Base-by-base conservation (phyloP, 2,113 vertebrate species). In the Hippocampus abdominalis region DNA sequence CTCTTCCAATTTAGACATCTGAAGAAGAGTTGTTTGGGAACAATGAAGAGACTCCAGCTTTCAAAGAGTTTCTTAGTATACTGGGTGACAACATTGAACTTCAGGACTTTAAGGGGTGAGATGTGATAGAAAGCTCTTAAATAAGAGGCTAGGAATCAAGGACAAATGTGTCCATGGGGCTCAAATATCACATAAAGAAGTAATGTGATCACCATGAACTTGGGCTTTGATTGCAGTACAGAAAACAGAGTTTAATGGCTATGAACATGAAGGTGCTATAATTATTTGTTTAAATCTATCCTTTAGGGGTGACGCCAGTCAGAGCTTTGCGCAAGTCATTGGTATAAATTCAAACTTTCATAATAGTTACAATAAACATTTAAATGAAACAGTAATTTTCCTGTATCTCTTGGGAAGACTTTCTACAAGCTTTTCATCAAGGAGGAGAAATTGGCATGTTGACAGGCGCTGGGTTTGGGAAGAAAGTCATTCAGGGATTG, bases 91-190 rank as follows among this genome's bases (percentile, higher is more conserved):
- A 91, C 56, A 94, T 97, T 75, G 93, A 96, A 74, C 92, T 98
- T 66, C 94, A 96, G 79, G 95, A 98, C 74, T 98, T 97, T 84
- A 98, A 96, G 91, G 96, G 96, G 96, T 98, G 84, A 84, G 89
- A 61, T 36, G 61, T 4, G 64, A 15, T 44, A 29, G 8, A 68
- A 61, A 53, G 21, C 0, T n/a, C 70, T 18, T 66, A 2, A 69
- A 29, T 56, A 25, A 13, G 23, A 56, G 15, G 61, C 23, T 66
- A 3, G 32, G 49, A 18, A 36, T 20, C 46, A 59, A 62, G 10
- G 16, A 42, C 2, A 60, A 40, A 18, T 23, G 40, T 32, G 6
- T 59, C 66, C 12, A 64, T 59, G 29, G 27, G 2, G n/a, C 12
- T 49, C 13, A 10, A 39, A 48, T 29, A 18, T 23, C n/a, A 60